Base-by-base conservation (phyloP, 2,888 invertebrate species). In the Parochlus steinenii region DNA sequence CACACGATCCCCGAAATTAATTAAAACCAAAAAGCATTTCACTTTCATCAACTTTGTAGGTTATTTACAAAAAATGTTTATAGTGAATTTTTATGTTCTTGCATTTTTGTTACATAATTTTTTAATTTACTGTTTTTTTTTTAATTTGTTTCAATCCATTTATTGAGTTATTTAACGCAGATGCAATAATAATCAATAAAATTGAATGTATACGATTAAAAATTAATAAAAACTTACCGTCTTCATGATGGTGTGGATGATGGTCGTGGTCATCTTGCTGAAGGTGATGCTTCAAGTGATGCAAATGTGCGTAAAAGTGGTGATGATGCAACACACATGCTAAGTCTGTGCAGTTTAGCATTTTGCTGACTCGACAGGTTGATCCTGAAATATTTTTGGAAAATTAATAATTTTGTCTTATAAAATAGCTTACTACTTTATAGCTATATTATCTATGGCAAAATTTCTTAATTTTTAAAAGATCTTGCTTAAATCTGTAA, bases 251-350 rank as follows among this genome's bases (percentile, higher is more conserved):
- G 8, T 7, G 8, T 6, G 26, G 30, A 6, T 33, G 5, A 25
- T 35, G 24, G 33, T 49, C 45, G 23, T 46, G 46, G 39, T 44
- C 41, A 34, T 50, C 48, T 42, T 48, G 48, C 41, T 48, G 49
- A 33, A 50, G 40, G 37, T 51, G 51, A 43, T 49, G 47, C 34
- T 47, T 48, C 27, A 51, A 36, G 24, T 51, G 50, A 42, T 51
- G 51, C 31, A 51, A 42, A 44, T 51, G 49, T 8, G 51, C 51
- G 43, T 51, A 51, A 37, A 50, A 51, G 35, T 51, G 49, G 43
- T 51, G 49, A 44, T 51, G 51, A 44, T 51, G 51, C 27, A 51
- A 46, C 25, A 51, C 51, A 43, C 51, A 51, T 38, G 51, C 49
- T 41, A 51, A 42, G 39, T 51, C 51, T 14, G 51, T 51, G 41